These are phyloP conservation scores for Astreopora myriophthalma DNA, from an alignment of 64 coral and sea anemone species.

Conservation along the genomic window DNA sequence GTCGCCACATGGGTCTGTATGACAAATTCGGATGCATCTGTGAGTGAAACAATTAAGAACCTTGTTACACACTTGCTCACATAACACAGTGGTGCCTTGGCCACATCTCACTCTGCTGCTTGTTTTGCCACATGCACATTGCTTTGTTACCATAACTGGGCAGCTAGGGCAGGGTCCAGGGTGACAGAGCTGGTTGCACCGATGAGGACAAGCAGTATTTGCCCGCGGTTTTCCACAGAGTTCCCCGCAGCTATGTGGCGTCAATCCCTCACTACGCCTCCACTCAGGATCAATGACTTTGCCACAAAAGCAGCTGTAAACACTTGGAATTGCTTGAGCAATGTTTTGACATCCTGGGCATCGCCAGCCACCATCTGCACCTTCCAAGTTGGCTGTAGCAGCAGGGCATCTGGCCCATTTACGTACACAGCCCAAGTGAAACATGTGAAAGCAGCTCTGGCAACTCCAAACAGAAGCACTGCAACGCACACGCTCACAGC, in stretches of 20 bases:
- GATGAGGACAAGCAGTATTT: constrained; percentile 71
- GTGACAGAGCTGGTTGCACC: constrained; percentile 95
- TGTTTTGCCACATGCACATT: constrained; percentile 91
- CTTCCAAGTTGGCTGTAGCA: constrained; percentile 20
- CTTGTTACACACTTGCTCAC: constrained; percentile 82
- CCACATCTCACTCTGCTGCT: constrained; percentile 89
- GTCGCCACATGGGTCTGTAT: constrained; percentile 73
- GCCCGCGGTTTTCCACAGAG: constrained; percentile 87
- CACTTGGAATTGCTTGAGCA: constrained; percentile 68
- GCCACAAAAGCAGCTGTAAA: constrained; percentile 87
- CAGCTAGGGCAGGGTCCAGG: constrained; percentile 96
- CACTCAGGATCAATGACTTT: constrained; percentile 82
- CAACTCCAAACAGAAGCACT: constrained; percentile 86
- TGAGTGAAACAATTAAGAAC: constrained; percentile 86
- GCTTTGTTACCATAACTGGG: constrained; percentile 83
- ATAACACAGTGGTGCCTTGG: constrained; percentile 61
- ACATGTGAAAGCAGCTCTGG: constrained; percentile 91
- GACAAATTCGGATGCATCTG: constrained; percentile 71
- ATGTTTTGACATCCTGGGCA: constrained; percentile 93
- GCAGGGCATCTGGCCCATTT: constrained; percentile 91
- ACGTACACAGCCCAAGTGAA: constrained; percentile 88
- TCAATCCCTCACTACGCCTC: constrained; percentile 84
- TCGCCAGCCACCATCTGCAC: constrained; percentile 78
- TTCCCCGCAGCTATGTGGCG: constrained; percentile 98
- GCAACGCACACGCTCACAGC: constrained; percentile 87